A percentile compares a stretch with the other conserved stretches of the same genome.
These are phyloP conservation scores for Cosmopolites sordidus DNA, from an alignment of 2,888 invertebrate species.

Conservation along the genomic window DNA sequence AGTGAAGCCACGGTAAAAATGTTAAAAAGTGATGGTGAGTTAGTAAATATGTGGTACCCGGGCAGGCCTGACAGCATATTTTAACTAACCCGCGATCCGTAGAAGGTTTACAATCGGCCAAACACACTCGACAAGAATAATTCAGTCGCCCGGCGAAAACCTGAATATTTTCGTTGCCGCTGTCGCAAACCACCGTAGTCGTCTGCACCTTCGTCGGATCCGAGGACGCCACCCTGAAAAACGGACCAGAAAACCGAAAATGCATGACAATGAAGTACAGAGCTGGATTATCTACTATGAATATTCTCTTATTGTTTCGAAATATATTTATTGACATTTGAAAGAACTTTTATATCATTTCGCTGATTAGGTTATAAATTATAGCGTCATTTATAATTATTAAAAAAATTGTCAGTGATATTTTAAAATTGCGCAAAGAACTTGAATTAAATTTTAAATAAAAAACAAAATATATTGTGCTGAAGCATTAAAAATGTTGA, in stretches of 20 bases:
- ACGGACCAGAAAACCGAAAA: slow-evolving; percentile 24
- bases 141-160: slow-evolving; percentile 45
- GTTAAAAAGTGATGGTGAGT: slow-evolving; percentile 40
- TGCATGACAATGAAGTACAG: slow-evolving; percentile 21
- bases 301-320: no score
- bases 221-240: slow-evolving; percentile 39
- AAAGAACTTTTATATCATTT: no score
- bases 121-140: slow-evolving; percentile 48
- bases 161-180: slow-evolving; percentile 42
- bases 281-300: no score
- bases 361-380: no score
- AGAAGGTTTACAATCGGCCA: slow-evolving; percentile 46
- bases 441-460: no score
- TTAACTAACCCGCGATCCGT: slow-evolving; percentile 44
- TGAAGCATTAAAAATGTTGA: no score
- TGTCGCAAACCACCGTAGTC: slow-evolving; percentile 47
- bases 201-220: slow-evolving; percentile 41
- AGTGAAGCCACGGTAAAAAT: slow-evolving; percentile 30
- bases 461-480: no score
- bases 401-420: no score
- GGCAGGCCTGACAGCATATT: slow-evolving; percentile 45
- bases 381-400: no score
- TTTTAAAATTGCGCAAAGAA: no score
- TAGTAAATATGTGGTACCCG: slow-evolving; percentile 45
- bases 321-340: no score